Percentiles rank a stretch among this genome's conserved stretches.
These are phyloP conservation scores for Apostichopus japonicus DNA, from an alignment of 35 echinoderm and acorn worm genomes.

Conservation along the genomic window DNA sequence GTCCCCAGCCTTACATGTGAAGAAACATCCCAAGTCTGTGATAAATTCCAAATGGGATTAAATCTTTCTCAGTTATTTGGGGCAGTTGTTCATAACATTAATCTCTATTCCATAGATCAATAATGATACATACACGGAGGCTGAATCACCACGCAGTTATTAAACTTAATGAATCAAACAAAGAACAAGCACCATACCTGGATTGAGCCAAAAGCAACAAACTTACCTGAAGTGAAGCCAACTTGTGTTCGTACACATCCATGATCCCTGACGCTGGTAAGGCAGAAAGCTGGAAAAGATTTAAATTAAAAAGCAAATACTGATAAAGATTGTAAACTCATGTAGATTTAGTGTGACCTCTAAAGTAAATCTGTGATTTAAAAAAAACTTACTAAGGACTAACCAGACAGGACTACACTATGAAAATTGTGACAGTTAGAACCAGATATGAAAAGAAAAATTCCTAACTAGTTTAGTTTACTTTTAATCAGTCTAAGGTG, in stretches of 20 bases:
- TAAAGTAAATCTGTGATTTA: neutral
- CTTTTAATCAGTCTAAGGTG: too few relatives aligned
- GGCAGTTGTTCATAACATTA: too few relatives aligned
- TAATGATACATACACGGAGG: too few relatives aligned
- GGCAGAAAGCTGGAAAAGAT: constrained; percentile 74
- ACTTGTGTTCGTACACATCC: constrained; percentile 97
- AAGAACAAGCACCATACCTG: neutral
- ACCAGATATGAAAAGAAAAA: neutral
- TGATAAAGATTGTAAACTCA: neutral
- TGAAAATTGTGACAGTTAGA: neutral
- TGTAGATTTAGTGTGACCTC: neutral
- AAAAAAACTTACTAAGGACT: neutral
- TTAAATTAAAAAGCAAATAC: constrained; percentile 1
- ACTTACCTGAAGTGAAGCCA: constrained; percentile 80
- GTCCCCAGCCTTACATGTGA: too few relatives aligned
- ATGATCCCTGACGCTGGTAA: constrained; percentile 92
- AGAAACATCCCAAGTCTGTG: too few relatives aligned
- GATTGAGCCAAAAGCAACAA: neutral
- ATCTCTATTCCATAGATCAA: too few relatives aligned
- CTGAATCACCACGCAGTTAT: too few relatives aligned
- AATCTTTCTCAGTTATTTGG: too few relatives aligned
- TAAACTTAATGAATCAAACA: too few relatives aligned
- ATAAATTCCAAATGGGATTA: too few relatives aligned
- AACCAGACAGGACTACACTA: neutral
- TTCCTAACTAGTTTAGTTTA: too few relatives aligned